Percentiles rank a stretch among this genome's conserved stretches.
phyloP scores from a whole-genome alignment of 2,888 invertebrate genomes.

The Mesochorus sp. region DNA sequence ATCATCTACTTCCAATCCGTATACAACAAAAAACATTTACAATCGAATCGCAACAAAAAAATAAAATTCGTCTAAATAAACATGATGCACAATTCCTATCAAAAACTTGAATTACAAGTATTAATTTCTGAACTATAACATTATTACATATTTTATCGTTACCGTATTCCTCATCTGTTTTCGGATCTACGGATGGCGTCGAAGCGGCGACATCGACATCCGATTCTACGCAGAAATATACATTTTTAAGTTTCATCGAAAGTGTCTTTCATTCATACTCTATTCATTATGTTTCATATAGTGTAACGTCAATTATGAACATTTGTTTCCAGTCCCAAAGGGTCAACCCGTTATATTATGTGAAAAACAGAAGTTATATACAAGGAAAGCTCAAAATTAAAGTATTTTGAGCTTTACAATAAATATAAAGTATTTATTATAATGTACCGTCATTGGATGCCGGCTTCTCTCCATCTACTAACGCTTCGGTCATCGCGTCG shows the following conservation, averaged over 20 bases:
- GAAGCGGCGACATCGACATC: not conserved
- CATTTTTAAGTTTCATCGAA: not conserved
- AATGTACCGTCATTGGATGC: not conserved
- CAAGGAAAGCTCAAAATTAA: too few species aligned
- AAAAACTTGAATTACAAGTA: not conserved
- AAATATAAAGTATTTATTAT: too few species aligned
- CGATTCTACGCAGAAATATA: not conserved
- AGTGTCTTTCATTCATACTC: too few species aligned
- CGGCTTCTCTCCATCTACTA: not conserved
- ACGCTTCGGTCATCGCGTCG: not conserved
- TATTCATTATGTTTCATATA: too few species aligned
- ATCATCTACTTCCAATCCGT: too few species aligned
- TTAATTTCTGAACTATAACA: not conserved
- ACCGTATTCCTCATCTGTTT: not conserved
- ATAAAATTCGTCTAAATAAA: not conserved
- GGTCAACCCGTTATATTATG: too few species aligned
- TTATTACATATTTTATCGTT: conserved; percentile 11
- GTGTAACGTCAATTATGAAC: too few species aligned
- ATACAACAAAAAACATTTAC: too few species aligned
- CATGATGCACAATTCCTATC: not conserved
- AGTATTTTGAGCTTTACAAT: too few species aligned
- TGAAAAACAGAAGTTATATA: too few species aligned
- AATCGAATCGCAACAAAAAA: too few species aligned
- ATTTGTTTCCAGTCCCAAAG: too few species aligned
- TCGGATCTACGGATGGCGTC: not conserved